Evolutionary conservation across 2,888 invertebrate genomes (phyloP), one percentile per base, ranked within the genome.

Genomic region (Drosophila niveifrons): DNA sequence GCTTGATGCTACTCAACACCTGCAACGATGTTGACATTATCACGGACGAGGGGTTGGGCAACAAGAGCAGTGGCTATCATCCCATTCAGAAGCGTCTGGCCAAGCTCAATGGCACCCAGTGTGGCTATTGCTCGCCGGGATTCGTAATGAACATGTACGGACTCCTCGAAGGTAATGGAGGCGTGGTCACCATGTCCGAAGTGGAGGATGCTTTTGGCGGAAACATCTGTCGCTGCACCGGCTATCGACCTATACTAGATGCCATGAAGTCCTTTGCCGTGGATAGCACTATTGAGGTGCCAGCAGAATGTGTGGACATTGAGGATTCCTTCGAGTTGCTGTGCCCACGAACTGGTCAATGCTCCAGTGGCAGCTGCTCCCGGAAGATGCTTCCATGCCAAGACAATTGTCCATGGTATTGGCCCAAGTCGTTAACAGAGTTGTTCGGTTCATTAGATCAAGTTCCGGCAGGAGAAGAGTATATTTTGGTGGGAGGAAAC

Each of bases 181-280:
- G 94, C 23, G 91, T 93, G 31, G 81, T 95, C 11, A 94, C 94
- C 1, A 94, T 94, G 93, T 91, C 93, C 72, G 94, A 96, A 76
- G 93, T 96, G 8, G 96, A 96, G 90, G 95, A 96, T 82, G 94
- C 95, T 0, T 96, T 96, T 82, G 96, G 96, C 6, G 94, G 96
- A 39, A 96, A 96, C 75, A 95, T 96, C 18, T 97, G 97, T 79
- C 94, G 97, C 51, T 97, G 97, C 82, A 97, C 96, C 0, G 96
- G 96, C 0, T 96, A 96, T 88, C 93, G 96, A 7, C 94, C 96
- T 0, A 97, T 97, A 72, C 93, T 96, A 48, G 96, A 96, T 87
- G 95, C 96, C 6, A 96, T 97, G 91, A 96, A 96, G 91, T 94
- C 95, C 0, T 95, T 96, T 77, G 95, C 96, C 0, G 92, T 90